phyloP scores from a whole-genome alignment of 2,888 invertebrate genomes.

The Endomychus coccineus region DNA sequence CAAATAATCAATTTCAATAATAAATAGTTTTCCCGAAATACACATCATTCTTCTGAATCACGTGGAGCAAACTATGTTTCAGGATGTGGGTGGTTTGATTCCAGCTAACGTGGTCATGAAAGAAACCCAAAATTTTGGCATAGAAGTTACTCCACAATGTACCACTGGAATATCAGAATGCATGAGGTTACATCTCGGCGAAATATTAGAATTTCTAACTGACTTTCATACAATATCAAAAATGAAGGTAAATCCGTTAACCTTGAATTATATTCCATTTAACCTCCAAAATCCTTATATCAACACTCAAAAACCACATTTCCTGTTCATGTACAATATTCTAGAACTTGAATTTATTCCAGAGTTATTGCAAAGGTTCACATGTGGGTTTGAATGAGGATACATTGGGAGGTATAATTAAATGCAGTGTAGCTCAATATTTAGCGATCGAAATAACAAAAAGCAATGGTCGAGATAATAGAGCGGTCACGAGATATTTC shows the following conservation, averaged over 20 bases:
- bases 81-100: constrained; percentile 82
- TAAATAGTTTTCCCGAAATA: too few species aligned
- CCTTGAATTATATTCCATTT: too few species aligned
- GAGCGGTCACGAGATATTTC: constrained; percentile 70
- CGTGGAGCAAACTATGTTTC: constrained; percentile 11
- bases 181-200: constrained; percentile 83
- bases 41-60: neutral
- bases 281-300: too few species aligned
- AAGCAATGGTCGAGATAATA: constrained; percentile 76
- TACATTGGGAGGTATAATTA: constrained; percentile 91
- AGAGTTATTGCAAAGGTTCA: constrained; percentile 65
- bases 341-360: too few species aligned
- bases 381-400: constrained; percentile 78
- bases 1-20: too few species aligned
- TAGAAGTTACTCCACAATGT: constrained; percentile 48
- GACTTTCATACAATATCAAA: constrained; percentile 95
- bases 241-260: constrained; percentile 66
- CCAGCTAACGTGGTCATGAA: constrained; percentile 67
- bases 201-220: constrained; percentile 89
- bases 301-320: too few species aligned
- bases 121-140: constrained; percentile 41
- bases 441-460: constrained; percentile 90
- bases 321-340: too few species aligned
- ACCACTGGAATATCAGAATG: constrained; percentile 90
- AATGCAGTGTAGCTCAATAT: constrained; percentile 90